Base-by-base conservation (phyloP, 2,888 invertebrate genomes). In the Heliconius hortense region DNA sequence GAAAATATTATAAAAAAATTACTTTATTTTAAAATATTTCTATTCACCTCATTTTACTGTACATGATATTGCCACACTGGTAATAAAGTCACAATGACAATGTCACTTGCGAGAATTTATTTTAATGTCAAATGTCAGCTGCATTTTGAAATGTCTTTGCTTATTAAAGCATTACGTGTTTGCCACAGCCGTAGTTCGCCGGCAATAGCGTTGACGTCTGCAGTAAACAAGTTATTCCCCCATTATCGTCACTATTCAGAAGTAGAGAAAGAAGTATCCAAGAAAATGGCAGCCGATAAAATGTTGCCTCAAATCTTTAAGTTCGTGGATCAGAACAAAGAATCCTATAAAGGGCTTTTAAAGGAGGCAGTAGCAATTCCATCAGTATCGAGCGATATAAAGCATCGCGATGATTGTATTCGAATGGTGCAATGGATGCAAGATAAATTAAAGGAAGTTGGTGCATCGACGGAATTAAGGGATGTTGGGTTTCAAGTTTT, bases 371-470 rank as follows among this genome's bases (percentile, higher is more conserved):
- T 99, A 39, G 97, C 97, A 4, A 99, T 99, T 84, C 97, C 97
- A 82, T 98, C 98, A 8, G 98, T 99, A n/a, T 99, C 99, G 35
- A 96, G 98, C 85, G 98, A 97, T 96, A 95, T 97, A 5, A 96
- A 97, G 77, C 95, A 96, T 79, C 95, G 99, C 67, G 90, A 92
- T 24, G 98, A 99, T 80, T 96, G 98, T 80, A 92, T 96, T 24
- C 95, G 95, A 81, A 98, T 99, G 98, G 95, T 98, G 43, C 93
- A 97, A 79, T 99, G 98, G 97, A 95, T 96, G 72, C 95, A 95
- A 74, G 92, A 94, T 0, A 96, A 95, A 85, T 87, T 98, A 79
- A 95, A 95, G 82, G 95, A 94, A 70, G 92, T 97, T 56, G 98
- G 98, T 31, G 96, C 96, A 8, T 94, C 90, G 69, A 95, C 96